Percentiles rank a stretch among this genome's conserved stretches.
phyloP scores from a whole-genome alignment of 2,888 invertebrate species.

The Cynaeus angustus region DNA sequence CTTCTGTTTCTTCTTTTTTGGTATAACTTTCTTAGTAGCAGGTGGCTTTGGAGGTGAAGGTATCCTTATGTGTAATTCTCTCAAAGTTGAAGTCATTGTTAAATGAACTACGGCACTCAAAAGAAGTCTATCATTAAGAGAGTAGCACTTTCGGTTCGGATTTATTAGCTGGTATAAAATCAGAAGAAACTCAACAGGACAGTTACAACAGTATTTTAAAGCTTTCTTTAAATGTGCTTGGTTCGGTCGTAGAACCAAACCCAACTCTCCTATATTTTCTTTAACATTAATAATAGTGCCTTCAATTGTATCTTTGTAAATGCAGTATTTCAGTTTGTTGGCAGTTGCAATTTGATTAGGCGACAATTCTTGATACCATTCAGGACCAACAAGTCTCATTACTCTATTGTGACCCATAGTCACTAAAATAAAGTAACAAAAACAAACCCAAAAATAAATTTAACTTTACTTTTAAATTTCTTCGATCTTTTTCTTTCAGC shows the following conservation, averaged over 20 bases:
- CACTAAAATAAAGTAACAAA: constrained; percentile 7
- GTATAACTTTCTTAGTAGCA: constrained; percentile 22
- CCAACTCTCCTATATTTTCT: constrained; percentile 62
- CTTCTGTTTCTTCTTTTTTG: constrained; percentile 48
- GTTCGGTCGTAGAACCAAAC: constrained; percentile 63
- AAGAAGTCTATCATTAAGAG: constrained; percentile 67
- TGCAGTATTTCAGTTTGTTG: constrained; percentile 59
- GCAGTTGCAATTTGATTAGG: constrained; percentile 63
- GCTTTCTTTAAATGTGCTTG: constrained; percentile 60
- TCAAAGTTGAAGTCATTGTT: constrained; percentile 65
- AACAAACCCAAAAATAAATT: not conserved
- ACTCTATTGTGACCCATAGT: constrained; percentile 3
- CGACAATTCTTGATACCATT: constrained; percentile 69
- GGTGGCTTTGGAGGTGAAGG: constrained; percentile 66
- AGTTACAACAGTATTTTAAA: constrained; percentile 62
- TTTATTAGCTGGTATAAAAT: constrained; percentile 66
- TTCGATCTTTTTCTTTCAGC: not conserved
- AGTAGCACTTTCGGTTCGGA: constrained; percentile 64
- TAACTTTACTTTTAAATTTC: not conserved
- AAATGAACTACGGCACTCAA: constrained; percentile 69
- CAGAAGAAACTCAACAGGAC: constrained; percentile 68
- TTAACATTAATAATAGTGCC: constrained; percentile 60
- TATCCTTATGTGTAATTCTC: constrained; percentile 68
- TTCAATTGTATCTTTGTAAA: constrained; percentile 59
- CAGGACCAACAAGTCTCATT: constrained; percentile 61